These are phyloP conservation scores for Babylonia areolata DNA, from an alignment of 1,140 invertebrate species.

Conservation along the genomic window DNA sequence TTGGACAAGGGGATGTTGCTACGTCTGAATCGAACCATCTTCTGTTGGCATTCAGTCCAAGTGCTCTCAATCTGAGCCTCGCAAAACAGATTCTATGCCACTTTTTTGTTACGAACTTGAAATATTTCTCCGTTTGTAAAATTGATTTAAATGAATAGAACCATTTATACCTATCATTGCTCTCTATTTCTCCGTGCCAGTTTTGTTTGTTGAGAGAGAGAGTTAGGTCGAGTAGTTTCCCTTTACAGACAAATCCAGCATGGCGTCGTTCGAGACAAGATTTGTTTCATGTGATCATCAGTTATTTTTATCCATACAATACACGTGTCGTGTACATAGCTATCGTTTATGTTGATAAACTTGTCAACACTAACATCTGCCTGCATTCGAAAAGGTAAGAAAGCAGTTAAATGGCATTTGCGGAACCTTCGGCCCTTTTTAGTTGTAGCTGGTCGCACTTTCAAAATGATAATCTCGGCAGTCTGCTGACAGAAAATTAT, in stretches of 20 bases:
- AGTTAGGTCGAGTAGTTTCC: background rate
- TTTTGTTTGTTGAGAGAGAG: background rate
- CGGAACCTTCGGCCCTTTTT: too few species aligned
- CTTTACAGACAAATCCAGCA: slow-evolving; percentile 13
- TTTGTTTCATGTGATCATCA: background rate
- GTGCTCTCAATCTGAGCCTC: too few species aligned
- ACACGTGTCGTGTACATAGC: background rate
- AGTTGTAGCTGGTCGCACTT: background rate
- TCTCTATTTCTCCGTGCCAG: too few species aligned
- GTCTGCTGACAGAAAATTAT: too few species aligned
- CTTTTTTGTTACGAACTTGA: too few species aligned
- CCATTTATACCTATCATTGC: too few species aligned
- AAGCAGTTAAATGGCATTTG: background rate
- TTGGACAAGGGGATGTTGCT: too few species aligned
- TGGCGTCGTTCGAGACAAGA: slow-evolving; percentile 35
- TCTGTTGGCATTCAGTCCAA: too few species aligned
- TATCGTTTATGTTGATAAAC: background rate
- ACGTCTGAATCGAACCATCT: too few species aligned
- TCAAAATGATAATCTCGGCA: background rate
- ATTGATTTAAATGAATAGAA: too few species aligned
- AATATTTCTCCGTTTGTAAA: too few species aligned
- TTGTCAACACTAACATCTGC: background rate
- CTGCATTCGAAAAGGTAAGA: background rate
- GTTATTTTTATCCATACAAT: background rate
- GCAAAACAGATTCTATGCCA: too few species aligned